phyloP scores from a whole-genome alignment of 1,140 invertebrate genomes.

The Macrobrachium rosenbergii region DNA sequence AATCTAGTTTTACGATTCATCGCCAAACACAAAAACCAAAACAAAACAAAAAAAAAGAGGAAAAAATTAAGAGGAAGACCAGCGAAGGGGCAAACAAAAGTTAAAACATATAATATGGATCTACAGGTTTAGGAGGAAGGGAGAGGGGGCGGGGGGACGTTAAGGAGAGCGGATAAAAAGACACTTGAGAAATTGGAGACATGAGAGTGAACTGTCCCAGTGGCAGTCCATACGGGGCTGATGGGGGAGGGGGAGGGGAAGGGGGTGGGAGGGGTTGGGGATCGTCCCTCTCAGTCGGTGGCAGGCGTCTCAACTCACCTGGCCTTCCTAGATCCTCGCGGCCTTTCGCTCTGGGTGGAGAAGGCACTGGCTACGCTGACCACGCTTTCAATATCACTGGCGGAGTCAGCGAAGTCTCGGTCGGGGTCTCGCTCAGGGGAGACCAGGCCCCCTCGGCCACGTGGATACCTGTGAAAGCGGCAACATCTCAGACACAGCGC shows the following conservation, averaged over 20 bases:
- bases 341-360: slow-evolving; percentile 91
- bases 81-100: background rate
- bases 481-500: too few species aligned
- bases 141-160: slow-evolving; percentile 17
- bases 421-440: slow-evolving; percentile 62
- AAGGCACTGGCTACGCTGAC: slow-evolving; percentile 78
- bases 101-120: slow-evolving; percentile 1
- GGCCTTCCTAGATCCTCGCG: slow-evolving; percentile 78
- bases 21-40: too few species aligned
- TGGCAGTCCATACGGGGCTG: too few species aligned
- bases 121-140: slow-evolving; percentile 1
- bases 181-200: slow-evolving; percentile 16
- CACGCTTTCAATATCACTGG: slow-evolving; percentile 88
- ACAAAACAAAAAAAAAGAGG: background rate
- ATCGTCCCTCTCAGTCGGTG: too few species aligned
- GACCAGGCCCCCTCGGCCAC: slow-evolving; percentile 70
- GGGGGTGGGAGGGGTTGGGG: too few species aligned
- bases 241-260: too few species aligned
- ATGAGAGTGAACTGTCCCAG: slow-evolving; percentile 1
- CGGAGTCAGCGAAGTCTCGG: slow-evolving; percentile 69
- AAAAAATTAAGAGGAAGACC: background rate
- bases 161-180: slow-evolving; percentile 18
- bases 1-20: too few species aligned
- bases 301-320: slow-evolving; percentile 72
- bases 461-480: slow-evolving; percentile 71